Evolutionary conservation across 2,113 vertebrate genomes (phyloP).

Genomic region (Hyaena hyaena): DNA sequence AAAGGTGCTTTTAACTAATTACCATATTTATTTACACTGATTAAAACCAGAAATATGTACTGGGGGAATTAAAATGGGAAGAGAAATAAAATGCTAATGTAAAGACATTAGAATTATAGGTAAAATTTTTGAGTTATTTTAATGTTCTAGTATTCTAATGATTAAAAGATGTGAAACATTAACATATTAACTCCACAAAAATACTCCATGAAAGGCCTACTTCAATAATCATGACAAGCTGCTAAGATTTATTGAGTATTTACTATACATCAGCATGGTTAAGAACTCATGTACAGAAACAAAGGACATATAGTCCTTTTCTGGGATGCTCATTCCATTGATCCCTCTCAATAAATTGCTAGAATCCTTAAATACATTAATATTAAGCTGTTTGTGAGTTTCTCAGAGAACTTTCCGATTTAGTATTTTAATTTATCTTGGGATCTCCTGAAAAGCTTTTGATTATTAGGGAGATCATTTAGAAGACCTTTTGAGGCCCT

Average conservation of each 20-base stretch:
- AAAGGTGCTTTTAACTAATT: conserved; percentile 57
- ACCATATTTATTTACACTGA: not conserved
- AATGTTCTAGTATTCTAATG: conserved; percentile 20
- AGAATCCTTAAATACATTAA: not conserved
- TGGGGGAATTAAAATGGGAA: not conserved
- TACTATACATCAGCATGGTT: not conserved
- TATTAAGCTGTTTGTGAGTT: not conserved
- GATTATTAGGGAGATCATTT: not conserved
- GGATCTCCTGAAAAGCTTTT: not conserved
- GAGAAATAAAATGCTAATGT: conserved; percentile 1
- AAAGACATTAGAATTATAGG: not conserved
- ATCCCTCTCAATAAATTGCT: not conserved
- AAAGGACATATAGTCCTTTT: not conserved
- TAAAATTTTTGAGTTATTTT: not conserved
- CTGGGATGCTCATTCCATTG: not conserved
- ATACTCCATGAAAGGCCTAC: not conserved
- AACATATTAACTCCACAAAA: conserved; percentile 17
- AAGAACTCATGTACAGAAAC: not conserved
- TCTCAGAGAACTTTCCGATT: conserved; percentile 6
- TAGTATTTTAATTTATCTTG: not conserved
- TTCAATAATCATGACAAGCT: not conserved
- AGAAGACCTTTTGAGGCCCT: not conserved
- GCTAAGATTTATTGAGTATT: not conserved
- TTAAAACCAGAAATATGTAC: conserved; percentile 27
- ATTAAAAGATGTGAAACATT: conserved; percentile 43